Evolutionary conservation across 1,140 invertebrate genomes (phyloP), one percentile per base, ranked within the genome.

Genomic region (Aricia agestis): DNA sequence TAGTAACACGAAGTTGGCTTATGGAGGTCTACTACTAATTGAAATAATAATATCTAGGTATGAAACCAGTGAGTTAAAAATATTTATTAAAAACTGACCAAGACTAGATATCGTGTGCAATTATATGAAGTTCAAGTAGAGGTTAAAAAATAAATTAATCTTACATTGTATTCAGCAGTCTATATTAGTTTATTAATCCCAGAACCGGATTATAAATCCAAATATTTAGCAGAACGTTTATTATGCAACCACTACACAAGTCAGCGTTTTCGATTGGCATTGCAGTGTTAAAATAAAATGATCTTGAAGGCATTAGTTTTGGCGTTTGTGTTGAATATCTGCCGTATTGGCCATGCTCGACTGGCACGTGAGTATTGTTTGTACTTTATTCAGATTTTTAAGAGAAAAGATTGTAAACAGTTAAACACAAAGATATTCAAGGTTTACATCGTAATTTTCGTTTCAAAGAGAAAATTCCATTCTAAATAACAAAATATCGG

Each of bases 291-390:
- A 13, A 13, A 52, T 3, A 63, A 63, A 63, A 63, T 63, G 59
- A 63, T 63, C 1, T 6, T 25, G 6, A 63, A 63, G 11, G 9
- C 19, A 18, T 63, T 17, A 2, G 25, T 63, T 63, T 63, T 63
- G 10, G 59, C 11, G 3, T 63, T 31, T 63, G 59, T 63, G 0
- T 25, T 63, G 19, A 63, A 25, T 63, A 19, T 63, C 6, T 63
- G 17, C 19, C 6, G 1, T 3, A 25, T 11, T 25, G 19, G 59
- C 17, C 5, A 63, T 63, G 59, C 59, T 9, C 59, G 19, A 19
- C 18, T 63, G 3, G 19, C 59, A 19, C 59, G 59, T 63, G 18
- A 63, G 59, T 63, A 63, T 19, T 25, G 25, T 63, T 63, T 63
- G 25, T 25, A 25, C 25, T 25, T 19, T 10, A 25, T 63, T 63